Percentiles rank a stretch among this genome's conserved stretches.
These are phyloP conservation scores for Cerastis rubricosa DNA, from an alignment of 2,888 invertebrate genomes.

Conservation along the genomic window DNA sequence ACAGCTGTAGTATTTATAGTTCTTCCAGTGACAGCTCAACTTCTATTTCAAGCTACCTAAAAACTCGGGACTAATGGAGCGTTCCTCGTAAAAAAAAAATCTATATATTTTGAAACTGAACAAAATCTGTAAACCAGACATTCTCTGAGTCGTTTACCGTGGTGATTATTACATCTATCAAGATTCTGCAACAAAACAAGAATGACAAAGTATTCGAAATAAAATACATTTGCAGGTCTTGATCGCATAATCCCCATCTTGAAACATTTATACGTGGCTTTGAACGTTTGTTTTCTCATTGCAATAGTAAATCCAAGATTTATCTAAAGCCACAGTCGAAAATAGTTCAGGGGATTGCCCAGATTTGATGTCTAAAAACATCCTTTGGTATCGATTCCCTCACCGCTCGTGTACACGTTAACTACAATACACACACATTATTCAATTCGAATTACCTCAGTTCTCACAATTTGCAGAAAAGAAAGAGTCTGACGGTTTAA, in stretches of 20 bases:
- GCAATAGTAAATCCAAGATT: conserved; percentile 65
- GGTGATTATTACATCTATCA: neutral
- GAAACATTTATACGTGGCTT: conserved; percentile 51
- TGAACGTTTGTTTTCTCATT: conserved; percentile 60
- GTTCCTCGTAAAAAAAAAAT: conserved; percentile 9
- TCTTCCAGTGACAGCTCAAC: conserved; percentile 54
- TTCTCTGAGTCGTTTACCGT: neutral
- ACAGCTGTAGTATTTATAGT: conserved; percentile 42
- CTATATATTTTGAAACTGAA: neutral
- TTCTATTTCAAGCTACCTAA: conserved; percentile 50
- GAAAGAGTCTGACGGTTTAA: neutral
- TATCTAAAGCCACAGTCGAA: conserved; percentile 60
- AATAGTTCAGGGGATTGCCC: conserved; percentile 63
- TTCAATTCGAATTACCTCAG: neutral
- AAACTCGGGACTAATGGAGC: conserved; percentile 44
- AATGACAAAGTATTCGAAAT: conserved; percentile 19
- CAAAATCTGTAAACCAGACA: neutral
- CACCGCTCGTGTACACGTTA: conserved; percentile 23
- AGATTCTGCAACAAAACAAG: neutral
- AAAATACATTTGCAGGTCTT: conserved; percentile 25
- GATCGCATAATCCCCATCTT: conserved; percentile 42
- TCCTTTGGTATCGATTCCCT: conserved; percentile 45
- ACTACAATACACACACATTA: conserved; percentile 11
- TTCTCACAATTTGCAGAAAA: neutral
- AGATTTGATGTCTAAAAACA: conserved; percentile 54